Evolutionary conservation across 2,797 vertebrate species (phyloP), one percentile per base, ranked within the genome.

Genomic region (Pterois miles): DNA sequence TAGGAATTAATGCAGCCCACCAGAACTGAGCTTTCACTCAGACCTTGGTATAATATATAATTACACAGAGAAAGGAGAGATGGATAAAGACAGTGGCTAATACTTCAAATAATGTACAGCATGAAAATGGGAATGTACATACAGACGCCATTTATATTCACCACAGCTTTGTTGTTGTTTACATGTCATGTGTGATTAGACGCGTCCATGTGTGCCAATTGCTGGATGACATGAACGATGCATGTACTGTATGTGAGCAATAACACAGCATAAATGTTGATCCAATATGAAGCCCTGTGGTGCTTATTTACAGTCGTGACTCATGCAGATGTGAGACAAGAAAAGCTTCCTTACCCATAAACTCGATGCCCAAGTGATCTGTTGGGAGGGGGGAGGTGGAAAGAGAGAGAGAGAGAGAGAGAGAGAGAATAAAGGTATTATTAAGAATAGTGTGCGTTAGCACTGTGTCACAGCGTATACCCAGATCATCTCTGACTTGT

Each of bases 351-450:
- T 99, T 97, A 99, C 98, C 98, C 98, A 99, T 99, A 86, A 99
- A 99, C 96, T 99, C 98, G 86, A 99, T 99, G 90, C 98, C 98
- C 96, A 99, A 93, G 92, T 99, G 97, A 93, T 99, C 98, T 96
- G 97, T 96, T 95, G 46, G 46, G 16, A 73, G 63, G 63, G 40
- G 72, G 16, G 68, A 23, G 33, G 50, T 14, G 22, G 76, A 48
- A 81, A 63, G 36, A 12, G 71, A 20, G 79, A 23, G 43, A 29
- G 64, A 8, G 29, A 74, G 25, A 57, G 36, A 56, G 20, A 64
- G 46, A 74, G 36, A 80, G 40, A 76, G 20, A 68, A 82, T 12
- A 38, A 43, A 80, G 80, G 54, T 58, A 67, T 72, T 74, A 76
- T 88, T 86, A 68, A 68, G 48, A 78, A 78, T 2, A 16, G 65